Percentiles rank a stretch among this genome's conserved stretches.
These are phyloP conservation scores for Rhabdornis inornatus DNA, from an alignment of 2,113 vertebrate genomes.

Conservation along the genomic window DNA sequence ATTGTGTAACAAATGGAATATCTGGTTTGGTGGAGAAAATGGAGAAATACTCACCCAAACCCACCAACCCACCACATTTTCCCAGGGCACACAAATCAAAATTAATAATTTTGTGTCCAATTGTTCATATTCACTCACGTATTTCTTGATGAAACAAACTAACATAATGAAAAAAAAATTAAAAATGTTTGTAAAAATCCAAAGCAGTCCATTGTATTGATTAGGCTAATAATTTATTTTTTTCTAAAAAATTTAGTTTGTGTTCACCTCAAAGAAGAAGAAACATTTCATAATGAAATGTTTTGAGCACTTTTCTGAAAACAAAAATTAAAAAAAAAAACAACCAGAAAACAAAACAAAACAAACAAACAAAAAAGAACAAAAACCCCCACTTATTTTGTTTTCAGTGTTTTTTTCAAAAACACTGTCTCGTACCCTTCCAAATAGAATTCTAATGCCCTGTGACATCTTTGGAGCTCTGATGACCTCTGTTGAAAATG, in stretches of 20 bases:
- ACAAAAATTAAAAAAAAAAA: neutral
- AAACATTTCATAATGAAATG: neutral
- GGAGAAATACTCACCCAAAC: accelerated
- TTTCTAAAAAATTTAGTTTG: neutral
- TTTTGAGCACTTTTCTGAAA: neutral
- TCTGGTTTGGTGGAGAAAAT: neutral
- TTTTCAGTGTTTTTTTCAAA: accelerated
- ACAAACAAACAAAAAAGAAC: too few species aligned
- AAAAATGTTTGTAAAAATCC: accelerated
- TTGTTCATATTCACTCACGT: accelerated
- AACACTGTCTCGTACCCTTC: accelerated
- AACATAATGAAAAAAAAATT: neutral
- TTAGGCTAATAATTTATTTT: neutral
- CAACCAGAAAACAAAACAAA: neutral
- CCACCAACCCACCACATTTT: accelerated
- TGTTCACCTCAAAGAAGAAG: neutral
- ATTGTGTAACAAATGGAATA: neutral
- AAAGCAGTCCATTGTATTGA: accelerated
- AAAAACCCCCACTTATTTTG: accelerated
- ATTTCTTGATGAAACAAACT: neutral
- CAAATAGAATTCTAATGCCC: neutral
- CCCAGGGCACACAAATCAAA: neutral
- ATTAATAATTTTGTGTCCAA: neutral
- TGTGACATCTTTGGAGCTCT: neutral
- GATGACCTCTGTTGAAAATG: neutral